These are phyloP conservation scores for Alethe castanea DNA, from an alignment of 2,113 vertebrate genomes.

Conservation along the genomic window DNA sequence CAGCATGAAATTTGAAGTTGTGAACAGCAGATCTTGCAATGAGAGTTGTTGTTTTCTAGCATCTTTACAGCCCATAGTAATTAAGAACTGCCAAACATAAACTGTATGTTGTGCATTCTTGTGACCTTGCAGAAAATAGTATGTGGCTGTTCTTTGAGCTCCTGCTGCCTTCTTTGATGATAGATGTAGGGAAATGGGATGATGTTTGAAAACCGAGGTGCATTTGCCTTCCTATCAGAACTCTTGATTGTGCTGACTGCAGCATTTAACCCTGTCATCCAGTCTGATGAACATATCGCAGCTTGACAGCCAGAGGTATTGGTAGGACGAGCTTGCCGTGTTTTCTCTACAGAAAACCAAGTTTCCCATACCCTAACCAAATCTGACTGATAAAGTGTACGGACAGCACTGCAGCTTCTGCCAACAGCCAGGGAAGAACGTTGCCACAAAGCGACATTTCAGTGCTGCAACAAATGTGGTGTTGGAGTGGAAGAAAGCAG, in stretches of 20 bases:
- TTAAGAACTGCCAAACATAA: not conserved
- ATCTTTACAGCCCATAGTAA: not conserved
- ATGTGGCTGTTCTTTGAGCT: not conserved
- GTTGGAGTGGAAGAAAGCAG: not conserved
- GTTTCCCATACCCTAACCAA: not conserved
- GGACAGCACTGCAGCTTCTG: not conserved
- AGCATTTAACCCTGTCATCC: not conserved
- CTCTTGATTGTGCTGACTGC: slow-evolving; percentile 9
- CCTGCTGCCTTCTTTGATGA: not conserved
- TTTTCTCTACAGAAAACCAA: not conserved
- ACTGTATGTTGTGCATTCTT: not conserved
- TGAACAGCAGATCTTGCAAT: not conserved
- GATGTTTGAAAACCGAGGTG: not conserved
- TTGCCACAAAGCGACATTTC: not conserved
- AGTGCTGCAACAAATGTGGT: slow-evolving; percentile 43
- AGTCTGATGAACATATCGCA: not conserved
- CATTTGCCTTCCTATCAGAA: not conserved
- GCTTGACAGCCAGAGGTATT: not conserved
- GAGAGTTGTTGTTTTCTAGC: not conserved
- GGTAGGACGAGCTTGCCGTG: not conserved
- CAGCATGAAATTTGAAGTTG: slow-evolving; percentile 7
- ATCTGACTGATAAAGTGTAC: not conserved
- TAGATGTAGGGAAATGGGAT: not conserved
- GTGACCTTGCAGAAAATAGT: slow-evolving; percentile 32
- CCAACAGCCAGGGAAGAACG: accelerated